Evolutionary conservation across 2,888 invertebrate genomes (phyloP), one percentile per base, ranked within the genome.

Genomic region (Brachylomia viminalis): DNA sequence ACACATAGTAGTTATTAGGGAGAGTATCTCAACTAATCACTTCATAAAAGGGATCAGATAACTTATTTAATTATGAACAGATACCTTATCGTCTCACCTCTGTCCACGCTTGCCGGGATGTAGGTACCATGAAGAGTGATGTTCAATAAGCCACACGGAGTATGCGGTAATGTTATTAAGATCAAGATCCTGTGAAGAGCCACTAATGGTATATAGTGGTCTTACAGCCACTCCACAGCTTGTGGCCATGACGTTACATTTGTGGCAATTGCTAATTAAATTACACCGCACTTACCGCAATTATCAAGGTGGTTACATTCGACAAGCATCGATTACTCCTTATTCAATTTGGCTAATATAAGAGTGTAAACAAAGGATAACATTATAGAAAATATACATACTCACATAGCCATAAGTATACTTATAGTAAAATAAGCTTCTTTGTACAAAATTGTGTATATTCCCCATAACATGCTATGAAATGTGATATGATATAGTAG

Each of bases 101-200:
- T 13, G 30, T n/a, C 20, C 17, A 27, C 10, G 61, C 4, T 52
- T 58, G 3, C 30, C 52, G 33, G 45, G 20, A 33, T 45, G 38
- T 47, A 47, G 15, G 23, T 70, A 20, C n/a, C 70, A 33, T 27
- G 47, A 52, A 38, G 45, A 68, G n/a, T 56, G 56, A 30, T 72
- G n/a, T 30, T 59, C 56, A 80, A 38, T 75, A 72, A 77, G 75
- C 85, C 76, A 56, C 80, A 85, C 33, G 33, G 64, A 75, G 33
- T 47, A 80, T 83, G 83, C 75, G 71, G 83, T 85, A 77, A 77
- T 83, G 65, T 77, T 85, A 85, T 85, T 80, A 69, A 80, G 75
- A 80, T 85, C 77, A 64, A 80, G 73, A 77, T 65, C 66, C 58
- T 77, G 71, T 68, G 68, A 80, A 74, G 67, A 76, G 65, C 52